phyloP scores from a whole-genome alignment of 2,888 invertebrate genomes.

The Sussaba pulchella region DNA sequence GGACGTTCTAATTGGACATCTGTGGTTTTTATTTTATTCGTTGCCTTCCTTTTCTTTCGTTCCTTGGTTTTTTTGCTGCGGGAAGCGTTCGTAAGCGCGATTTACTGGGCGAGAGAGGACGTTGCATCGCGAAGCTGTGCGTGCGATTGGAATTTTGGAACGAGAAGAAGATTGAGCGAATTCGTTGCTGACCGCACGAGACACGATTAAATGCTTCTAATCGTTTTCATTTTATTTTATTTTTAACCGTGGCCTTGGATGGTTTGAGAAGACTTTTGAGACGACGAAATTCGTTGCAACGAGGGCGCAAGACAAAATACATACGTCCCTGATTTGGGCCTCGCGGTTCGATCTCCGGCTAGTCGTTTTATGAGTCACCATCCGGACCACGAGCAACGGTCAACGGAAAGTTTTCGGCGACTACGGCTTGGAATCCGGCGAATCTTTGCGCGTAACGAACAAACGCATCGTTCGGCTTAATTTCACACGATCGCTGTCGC shows the following conservation, averaged over 20 bases:
- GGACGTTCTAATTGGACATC: conserved; percentile 41
- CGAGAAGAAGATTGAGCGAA: conserved; percentile 49
- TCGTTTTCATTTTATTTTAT: background rate
- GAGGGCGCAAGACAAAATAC: conserved; percentile 20
- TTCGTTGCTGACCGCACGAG: conserved; percentile 50
- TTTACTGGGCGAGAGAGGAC: background rate
- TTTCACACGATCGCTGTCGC: too few species aligned
- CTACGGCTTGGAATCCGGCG: too few species aligned
- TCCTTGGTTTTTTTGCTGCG: too few species aligned
- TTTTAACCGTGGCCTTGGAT: background rate
- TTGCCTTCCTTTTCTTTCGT: too few species aligned
- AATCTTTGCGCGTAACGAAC: too few species aligned
- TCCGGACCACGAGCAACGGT: conserved; percentile 71
- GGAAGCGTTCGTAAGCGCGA: conserved; percentile 1
- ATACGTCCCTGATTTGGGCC: conserved; percentile 63
- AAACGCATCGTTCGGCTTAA: conserved; percentile 10
- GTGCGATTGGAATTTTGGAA: conserved; percentile 27
- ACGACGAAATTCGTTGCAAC: background rate
- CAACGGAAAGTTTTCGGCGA: conserved; percentile 76
- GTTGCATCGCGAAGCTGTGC: background rate
- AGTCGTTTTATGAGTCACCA: conserved; percentile 72
- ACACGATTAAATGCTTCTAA: conserved; percentile 37
- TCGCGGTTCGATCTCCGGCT: conserved; percentile 58
- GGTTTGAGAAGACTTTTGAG: conserved; percentile 9
- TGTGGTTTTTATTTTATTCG: too few species aligned